phyloP scores from a whole-genome alignment of 2,113 vertebrate genomes.

The Alligator mississippiensis region DNA sequence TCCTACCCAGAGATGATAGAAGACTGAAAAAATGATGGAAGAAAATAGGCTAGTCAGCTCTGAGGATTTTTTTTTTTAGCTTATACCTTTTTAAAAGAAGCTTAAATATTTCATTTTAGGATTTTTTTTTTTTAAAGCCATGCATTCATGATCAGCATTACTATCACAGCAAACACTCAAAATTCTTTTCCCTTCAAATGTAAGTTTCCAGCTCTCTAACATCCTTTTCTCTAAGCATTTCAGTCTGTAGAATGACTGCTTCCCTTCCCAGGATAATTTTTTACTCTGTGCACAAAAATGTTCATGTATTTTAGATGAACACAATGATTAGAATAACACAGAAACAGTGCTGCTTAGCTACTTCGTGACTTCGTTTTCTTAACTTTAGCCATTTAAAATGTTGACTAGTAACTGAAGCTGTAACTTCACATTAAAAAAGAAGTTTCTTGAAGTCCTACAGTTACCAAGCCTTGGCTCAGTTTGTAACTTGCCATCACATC shows the following conservation, averaged over 20 bases:
- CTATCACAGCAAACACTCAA: neutral
- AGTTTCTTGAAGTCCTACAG: neutral
- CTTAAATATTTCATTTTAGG: neutral
- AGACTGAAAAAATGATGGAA: conserved; percentile 29
- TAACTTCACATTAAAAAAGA: neutral
- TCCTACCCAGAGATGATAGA: neutral
- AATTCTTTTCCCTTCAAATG: neutral
- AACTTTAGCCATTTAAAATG: neutral
- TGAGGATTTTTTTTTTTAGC: neutral
- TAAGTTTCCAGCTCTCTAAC: neutral
- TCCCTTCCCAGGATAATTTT: too few species aligned
- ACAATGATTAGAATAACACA: neutral
- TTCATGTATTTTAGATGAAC: neutral
- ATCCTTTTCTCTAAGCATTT: neutral
- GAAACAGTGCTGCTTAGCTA: neutral
- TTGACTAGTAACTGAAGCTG: neutral
- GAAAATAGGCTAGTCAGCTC: neutral
- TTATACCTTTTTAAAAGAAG: neutral
- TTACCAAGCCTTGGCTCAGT: conserved; percentile 8
- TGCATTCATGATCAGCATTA: neutral
- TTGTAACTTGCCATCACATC: neutral
- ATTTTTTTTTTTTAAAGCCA: neutral
- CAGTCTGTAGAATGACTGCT: too few species aligned
- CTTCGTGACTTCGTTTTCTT: neutral
- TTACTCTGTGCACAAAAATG: neutral